Evolutionary conservation across 1,140 invertebrate species (phyloP), one percentile per base, ranked within the genome.

Genomic region (Drosophila elegans): DNA sequence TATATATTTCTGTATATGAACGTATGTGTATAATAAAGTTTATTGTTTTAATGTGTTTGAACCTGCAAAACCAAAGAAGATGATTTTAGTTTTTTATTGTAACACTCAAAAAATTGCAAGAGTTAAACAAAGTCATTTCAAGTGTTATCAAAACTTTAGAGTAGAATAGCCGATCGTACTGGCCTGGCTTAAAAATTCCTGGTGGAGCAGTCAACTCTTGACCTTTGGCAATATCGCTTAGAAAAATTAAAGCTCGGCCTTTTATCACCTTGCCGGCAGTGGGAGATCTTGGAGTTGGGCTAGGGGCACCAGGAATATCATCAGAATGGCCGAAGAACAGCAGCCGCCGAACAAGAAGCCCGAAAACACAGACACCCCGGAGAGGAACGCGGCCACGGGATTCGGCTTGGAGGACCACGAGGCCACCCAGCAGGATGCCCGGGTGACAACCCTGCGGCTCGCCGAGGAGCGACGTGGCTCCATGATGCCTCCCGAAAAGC

Each of bases 21-120:
- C 74, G 52, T 67, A 61, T 53, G 52, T 88, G 69, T 78, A 75
- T 49, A 83, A 88, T 88, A 88, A 88, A 88, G 84, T 77, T 81
- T 88, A 88, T 82, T 86, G 82, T 82, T 86, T 88, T 72, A 76
- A 83, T 71, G 69, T 59, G 74, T 73, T 83, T 79, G 10, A 72
- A 71, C 44, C 32, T 59, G 46, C 25, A 36, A 57, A 13, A 38
- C 12, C 4, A 21, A 21, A 42, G 3, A 12, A 29, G n/a, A 45
- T 41, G 3, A 11, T 38, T 12, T n/a, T 44, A 4, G 41, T 41
- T 41, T n/a, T 21, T 21, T 1, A 21, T 21, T 21, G 16, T 21
- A 21, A 21, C 16, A 21, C 16, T 21, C 1, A 21, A 21, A 21
- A 21, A 21, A 21, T 0, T 21, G 1, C 16, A 21, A 21, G 16